Evolutionary conservation across 2,113 vertebrate species (phyloP), one percentile per base, ranked within the genome.

Genomic region (Ceyx cyanopectus): DNA sequence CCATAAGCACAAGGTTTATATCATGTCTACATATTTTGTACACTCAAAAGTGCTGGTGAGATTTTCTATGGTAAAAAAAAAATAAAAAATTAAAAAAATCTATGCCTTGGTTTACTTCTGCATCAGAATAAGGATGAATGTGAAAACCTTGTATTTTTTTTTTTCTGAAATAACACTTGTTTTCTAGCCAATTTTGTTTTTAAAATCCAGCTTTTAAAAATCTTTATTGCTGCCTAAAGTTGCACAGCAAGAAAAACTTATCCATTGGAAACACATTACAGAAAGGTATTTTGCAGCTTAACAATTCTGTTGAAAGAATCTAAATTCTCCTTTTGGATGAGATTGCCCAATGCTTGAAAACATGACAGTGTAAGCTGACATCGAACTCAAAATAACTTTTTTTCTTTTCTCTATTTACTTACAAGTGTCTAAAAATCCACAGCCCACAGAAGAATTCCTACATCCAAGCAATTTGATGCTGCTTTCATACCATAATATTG

Each of bases 61-160:
- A 80, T 94, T 85, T 81, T 12, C n/a, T 24, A 7, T 12, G 7
- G 48, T 41, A 53, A 32, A 32, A 50, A 10, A 23, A 34, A 48
- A 73, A 57, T 40, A 21, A 17, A 34, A 7, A 37, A 37, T 37
- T 37, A 7, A 27, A 5, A 27, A 45, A 9, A n/a, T 21, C 4
- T 16, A 54, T 32, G 6, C 11, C 12, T 89, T 34, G 7, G 3
- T 87, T 89, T 81, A 4, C 7, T 70, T 90, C 46, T 83, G 13
- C 10, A 60, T 23, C 15, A 74, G 60, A 85, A 82, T 66, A 85
- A 92, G 91, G 89, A 81, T 57, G 4, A 87, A 91, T 63, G 22
- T 91, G 81, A 92, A 95, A 91, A 85, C 32, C 46, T 67, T 80
- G 62, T n/a, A 18, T 5, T 43, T 22, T 80, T 34, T 77, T 85